Base-by-base conservation (phyloP, 2,797 vertebrate genomes). In the Alosa sapidissima region DNA sequence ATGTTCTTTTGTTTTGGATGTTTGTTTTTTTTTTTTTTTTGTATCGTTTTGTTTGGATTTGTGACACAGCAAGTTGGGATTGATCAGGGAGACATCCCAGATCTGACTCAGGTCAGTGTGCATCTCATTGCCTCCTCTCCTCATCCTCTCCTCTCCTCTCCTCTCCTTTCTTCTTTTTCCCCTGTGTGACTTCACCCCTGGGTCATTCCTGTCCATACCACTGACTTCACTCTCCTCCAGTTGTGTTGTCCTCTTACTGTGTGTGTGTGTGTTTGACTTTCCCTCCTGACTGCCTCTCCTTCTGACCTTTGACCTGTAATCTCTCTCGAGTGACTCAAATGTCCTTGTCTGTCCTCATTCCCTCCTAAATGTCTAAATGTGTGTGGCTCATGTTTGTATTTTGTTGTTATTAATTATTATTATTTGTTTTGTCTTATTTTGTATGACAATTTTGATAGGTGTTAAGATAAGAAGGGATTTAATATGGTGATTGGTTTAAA, bases 31-130 rank as follows among this genome's bases (percentile, higher is more conserved):
- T 86, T 81, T 3, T 84, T 85, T 89, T 84, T 81, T 90, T 36
- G 1, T 2, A 81, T 85, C 75, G 14, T 82, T 88, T 89, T 89
- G 33, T 82, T 75, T 75, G 68, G 33, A 41, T 93, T 93, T 96
- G 92, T 95, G 95, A 97, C 93, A 94, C 95, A 99, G 98, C 96
- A 98, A 97, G 96, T 98, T 96, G 97, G 98, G 96, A 97, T 99
- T 95, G 97, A 98, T 96, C 96, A 96, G 95, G 97, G 96, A 93
- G 95, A 97, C 95, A 98, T 99, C 96, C 97, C 97, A 89, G 95
- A 98, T 96, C 96, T 99, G 94, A 97, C 96, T 94, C 97, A 98
- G 98, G 97, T 99, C 95, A 98, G 97, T 98, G 93, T 95, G 90
- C 93, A 91, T 94, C 90, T 95, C 92, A 91, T 93, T 90, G n/a